Evolutionary conservation across 2,113 vertebrate species (phyloP).

Genomic region (Castor canadensis): DNA sequence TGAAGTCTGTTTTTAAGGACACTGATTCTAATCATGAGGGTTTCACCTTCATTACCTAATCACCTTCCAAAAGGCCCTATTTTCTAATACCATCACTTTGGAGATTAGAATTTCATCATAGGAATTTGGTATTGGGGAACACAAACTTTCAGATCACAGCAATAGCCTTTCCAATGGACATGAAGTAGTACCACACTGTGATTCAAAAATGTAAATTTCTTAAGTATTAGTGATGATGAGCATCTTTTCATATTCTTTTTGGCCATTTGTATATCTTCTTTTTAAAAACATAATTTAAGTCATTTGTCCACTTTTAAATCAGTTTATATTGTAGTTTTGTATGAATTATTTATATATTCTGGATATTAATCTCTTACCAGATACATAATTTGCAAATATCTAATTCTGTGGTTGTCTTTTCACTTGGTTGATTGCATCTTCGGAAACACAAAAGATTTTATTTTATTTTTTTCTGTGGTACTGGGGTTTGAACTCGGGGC

Average conservation of each 20-base stretch:
- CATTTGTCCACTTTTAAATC: not conserved
- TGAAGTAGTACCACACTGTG: not conserved
- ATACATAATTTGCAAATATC: not conserved
- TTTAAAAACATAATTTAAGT: not conserved
- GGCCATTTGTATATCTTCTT: not conserved
- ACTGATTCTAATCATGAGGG: not conserved
- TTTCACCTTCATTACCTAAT: not conserved
- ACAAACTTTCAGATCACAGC: not conserved
- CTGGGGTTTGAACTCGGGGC: too few relatives aligned
- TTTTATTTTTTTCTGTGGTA: too few relatives aligned
- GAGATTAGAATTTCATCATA: not conserved
- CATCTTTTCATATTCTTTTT: not conserved
- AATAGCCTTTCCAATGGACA: not conserved
- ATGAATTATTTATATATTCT: too few relatives aligned
- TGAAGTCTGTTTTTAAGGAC: not conserved
- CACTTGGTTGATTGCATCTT: not conserved
- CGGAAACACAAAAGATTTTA: not conserved
- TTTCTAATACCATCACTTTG: not conserved
- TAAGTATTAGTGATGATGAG: not conserved
- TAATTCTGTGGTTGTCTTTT: not conserved
- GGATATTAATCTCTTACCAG: too few relatives aligned
- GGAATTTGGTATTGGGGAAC: not conserved
- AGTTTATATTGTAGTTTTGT: not conserved
- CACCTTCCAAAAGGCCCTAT: not conserved
- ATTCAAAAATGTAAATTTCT: not conserved